Percentiles rank a stretch among this genome's conserved stretches.
These are phyloP conservation scores for Malurus cyaneus DNA, from an alignment of 2,113 vertebrate genomes.

Conservation along the genomic window DNA sequence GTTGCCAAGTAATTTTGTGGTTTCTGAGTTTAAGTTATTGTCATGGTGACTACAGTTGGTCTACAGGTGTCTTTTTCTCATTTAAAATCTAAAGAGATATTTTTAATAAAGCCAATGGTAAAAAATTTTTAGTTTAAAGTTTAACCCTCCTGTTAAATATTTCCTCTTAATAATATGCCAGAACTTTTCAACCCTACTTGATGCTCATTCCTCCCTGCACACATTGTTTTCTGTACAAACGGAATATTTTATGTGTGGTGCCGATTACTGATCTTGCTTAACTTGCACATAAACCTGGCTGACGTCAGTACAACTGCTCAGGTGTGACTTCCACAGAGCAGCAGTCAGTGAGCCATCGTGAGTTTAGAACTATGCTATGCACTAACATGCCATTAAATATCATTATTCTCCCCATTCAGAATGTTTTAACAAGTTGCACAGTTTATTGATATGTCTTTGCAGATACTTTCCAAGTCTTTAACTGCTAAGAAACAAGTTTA, in stretches of 20 bases:
- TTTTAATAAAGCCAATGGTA: slow-evolving; percentile 4
- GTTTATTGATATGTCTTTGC: not conserved
- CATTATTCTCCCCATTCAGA: not conserved
- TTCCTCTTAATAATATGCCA: not conserved
- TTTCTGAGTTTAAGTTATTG: not conserved
- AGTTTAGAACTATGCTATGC: not conserved
- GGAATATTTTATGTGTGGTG: slow-evolving; percentile 22
- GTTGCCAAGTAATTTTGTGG: not conserved
- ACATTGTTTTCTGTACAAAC: slow-evolving; percentile 55
- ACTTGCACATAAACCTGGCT: not conserved
- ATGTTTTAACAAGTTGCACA: not conserved
- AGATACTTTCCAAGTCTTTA: not conserved
- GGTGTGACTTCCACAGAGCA: not conserved
- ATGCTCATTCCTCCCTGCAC: slow-evolving; percentile 27
- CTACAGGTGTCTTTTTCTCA: slow-evolving; percentile 31
- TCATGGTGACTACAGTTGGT: not conserved
- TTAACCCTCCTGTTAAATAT: slow-evolving; percentile 21
- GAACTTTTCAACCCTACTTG: slow-evolving; percentile 12
- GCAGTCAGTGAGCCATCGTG: not conserved
- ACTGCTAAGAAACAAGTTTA: not conserved
- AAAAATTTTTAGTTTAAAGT: slow-evolving; percentile 6
- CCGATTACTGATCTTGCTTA: slow-evolving; percentile 5
- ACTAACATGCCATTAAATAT: not conserved
- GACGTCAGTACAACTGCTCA: not conserved
- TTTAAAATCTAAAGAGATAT: slow-evolving; percentile 15